Conservation (phyloP, 2,113 vertebrate genomes). For the Octodon degus region DNA sequence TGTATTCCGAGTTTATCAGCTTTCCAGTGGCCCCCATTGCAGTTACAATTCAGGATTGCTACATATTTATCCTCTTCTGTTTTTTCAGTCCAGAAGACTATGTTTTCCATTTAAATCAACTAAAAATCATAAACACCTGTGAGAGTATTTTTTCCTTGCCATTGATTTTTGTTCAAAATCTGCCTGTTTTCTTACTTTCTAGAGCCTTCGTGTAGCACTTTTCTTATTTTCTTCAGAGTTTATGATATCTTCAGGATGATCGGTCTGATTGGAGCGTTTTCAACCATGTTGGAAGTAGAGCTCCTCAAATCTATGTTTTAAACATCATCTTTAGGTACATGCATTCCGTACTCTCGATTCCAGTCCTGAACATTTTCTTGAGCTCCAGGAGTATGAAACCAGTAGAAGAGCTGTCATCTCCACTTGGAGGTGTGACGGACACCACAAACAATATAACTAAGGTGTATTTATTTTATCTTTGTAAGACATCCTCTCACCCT, state of each 20-base stretch:
- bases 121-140: constrained; percentile 19
- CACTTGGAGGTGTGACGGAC: background rate
- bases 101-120: background rate
- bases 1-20: background rate
- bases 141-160: constrained; percentile 34
- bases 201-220: constrained; percentile 12
- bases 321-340: background rate
- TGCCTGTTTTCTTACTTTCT: constrained; percentile 43
- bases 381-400: background rate
- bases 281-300: background rate
- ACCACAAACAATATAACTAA: background rate
- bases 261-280: background rate
- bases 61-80: constrained; percentile 26
- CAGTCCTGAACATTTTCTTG: background rate
- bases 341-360: background rate
- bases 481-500: background rate
- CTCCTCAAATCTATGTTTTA: background rate
- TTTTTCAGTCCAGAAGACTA: constrained; percentile 1
- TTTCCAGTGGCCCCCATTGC: background rate
- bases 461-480: constrained; percentile 16
- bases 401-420: background rate
- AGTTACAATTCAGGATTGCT: background rate
- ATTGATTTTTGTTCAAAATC: constrained; percentile 23
- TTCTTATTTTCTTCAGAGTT: constrained; percentile 37
- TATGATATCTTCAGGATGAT: background rate